Evolutionary conservation across 2,113 vertebrate genomes (phyloP), one percentile per base, ranked within the genome.

Genomic region (Amblyopsis rosae): DNA sequence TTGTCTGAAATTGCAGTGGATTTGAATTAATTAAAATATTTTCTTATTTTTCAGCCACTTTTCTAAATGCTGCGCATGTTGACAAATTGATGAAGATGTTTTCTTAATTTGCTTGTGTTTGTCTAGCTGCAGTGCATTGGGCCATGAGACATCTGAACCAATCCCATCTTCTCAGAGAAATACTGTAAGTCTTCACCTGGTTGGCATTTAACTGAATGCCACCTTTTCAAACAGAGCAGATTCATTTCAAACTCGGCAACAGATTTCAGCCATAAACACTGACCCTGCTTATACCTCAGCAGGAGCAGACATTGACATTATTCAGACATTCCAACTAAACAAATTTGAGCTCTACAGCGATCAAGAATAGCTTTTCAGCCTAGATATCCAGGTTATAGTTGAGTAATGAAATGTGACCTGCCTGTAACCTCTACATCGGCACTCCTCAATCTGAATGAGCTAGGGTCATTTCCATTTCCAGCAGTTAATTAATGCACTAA

Each of bases 401-500:
- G 50, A 46, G 51, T 73, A 77, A 81, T 47, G 49, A 64, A 64
- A 53, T 12, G 60, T 26, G 13, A 71, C 72, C 72, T 49, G 4
- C 41, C 35, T 32, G 68, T 57, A 72, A 16, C 63, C 17, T 53
- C 49, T 9, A 16, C 61, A 79, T 13, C 68, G 47, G 59, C 77
- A 46, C 33, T 62, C 67, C 49, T 63, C 72, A 78, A 75, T 78
- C 55, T 63, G 73, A 71, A 33, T 71, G 41, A 61, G 66, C 54
- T 49, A 0, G 46, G 75, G 76, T 80, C 81, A 84, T 71, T 87
- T 77, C 71, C 11, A 87, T 85, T 82, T 73, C 62, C 72, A 65
- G 15, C 59, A 63, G 53, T 75, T 87, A 86, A 90, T 88, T 83
- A 86, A 81, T 71, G 72, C 70, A 71, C 62, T 60, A 67, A 80